Evolutionary conservation across 1,140 invertebrate species (phyloP), one percentile per base, ranked within the genome.

Genomic region (Caenorhabditis tropicalis): DNA sequence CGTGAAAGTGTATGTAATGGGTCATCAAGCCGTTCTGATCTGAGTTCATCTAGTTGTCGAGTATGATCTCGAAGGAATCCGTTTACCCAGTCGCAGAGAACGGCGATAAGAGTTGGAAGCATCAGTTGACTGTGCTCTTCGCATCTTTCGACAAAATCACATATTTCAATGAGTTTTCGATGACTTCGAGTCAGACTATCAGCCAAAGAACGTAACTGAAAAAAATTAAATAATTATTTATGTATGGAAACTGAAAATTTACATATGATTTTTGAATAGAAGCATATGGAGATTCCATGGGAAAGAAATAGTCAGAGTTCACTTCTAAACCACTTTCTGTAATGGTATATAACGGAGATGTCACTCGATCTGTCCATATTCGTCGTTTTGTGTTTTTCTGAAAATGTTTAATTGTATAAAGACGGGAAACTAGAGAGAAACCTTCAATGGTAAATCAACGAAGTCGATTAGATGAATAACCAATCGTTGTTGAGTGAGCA

Each of bases 51-150:
- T 21, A 74, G n/a, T 15, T 74, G 29, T 3, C 6, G n/a, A 43
- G 65, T 46, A 10, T 74, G 65, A 24, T 74, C 65, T 74, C 65
- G 27, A 43, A 74, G 36, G 43, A 74, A 74, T 74, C 29, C 36
- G 19, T 74, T 74, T 1, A 43, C 65, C 65, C 65, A 74, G 33
- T 74, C 65, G 43, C 65, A 74, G 6, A 74, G 36, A 24, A 74
- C 65, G 12, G 65, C 29, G 24, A 74, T 74, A 3, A 74, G 65
- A 2, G 65, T 74, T 0, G 65, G 65, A 33, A 74, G 65, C 65
- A 74, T 74, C 19, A 74, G 36, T 74, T 74, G 65, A 74, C 65
- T 74, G 65, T 74, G 65, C 24, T 74, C 65, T 74, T 24, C 65
- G 43, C 65, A 74, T 43, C 65, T 39, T 36, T 74, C 65, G 36